Base-by-base conservation (phyloP, 2,888 invertebrate genomes). In the Mesoligia furuncula region DNA sequence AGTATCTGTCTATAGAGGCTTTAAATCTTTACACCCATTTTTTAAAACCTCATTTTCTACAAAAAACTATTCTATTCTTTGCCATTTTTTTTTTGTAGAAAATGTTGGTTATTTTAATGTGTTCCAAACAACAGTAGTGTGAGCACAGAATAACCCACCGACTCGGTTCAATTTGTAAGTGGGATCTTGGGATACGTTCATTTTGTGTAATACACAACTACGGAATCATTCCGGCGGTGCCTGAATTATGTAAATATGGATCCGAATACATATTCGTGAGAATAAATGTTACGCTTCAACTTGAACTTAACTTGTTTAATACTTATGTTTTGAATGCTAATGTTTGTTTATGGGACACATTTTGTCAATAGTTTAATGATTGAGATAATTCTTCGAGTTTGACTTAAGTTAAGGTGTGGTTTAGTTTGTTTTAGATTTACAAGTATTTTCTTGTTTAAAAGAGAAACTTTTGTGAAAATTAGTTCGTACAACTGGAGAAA, bases 141-240 rank as follows among this genome's bases (percentile, higher is more conserved):
- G 66, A 39, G 36, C 31, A 72, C 92, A 92, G 95, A 96, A 96
- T 96, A 95, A 88, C 87, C 88, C 93, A 88, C 87, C 89, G 80
- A 86, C 92, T 89, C 90, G 90, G 95, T 94, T 93, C 96, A 96
- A 96, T 96, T 96, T 96, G 96, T 95, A 92, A 94, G 94, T 91
- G 95, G 96, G 96, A 96, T 96, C 96, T 96, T 95, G 95, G 96
- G 96, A 96, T 96, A 95, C 94, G 95, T 95, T 95, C 96, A 96
- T 96, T 96, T 96, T 91, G 95, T 94, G 94, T 95, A 94, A 93
- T 93, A 95, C 93, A 93, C 93, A 95, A 94, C 94, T 93, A 91
- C 93, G 91, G 92, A 95, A 94, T 95, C 92, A 95, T 94, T 93
- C 92, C 90, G 89, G 89, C 90, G 92, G 90, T 90, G 92, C 90